Base-by-base conservation (phyloP, 2,888 invertebrate genomes). In the Trachelus troglodyta region DNA sequence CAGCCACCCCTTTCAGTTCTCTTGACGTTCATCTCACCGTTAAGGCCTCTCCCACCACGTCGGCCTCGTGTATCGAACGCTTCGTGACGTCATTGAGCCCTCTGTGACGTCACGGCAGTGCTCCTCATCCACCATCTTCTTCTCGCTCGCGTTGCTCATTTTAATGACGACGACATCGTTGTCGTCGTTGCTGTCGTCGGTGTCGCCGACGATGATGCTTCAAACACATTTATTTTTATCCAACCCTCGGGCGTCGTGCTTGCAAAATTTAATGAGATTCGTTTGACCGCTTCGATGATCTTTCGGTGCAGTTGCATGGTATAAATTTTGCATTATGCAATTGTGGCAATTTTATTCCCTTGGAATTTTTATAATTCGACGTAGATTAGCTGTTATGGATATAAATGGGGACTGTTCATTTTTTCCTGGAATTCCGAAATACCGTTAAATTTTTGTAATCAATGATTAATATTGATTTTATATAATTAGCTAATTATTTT, bases 61-160 rank as follows among this genome's bases (percentile, higher is more conserved):
- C 75, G 69, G 74, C 77, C 77, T 75, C 81, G 83, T 86, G 87
- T 90, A 90, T 90, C 90, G 90, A 90, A 87, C 90, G 89, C 81
- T 78, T 81, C 76, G 84, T 90, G 90, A 90, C 90, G 90, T 90
- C 90, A 90, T 83, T 85, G 86, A 88, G 88, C 84, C 83, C 83
- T 86, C 83, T 79, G 85, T 89, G 89, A 90, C 90, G 90, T 89
- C 89, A 87, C 81, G 80, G 75, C 86, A 86, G 84, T 11, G 86
- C 80, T 78, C 79, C 85, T 87, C 86, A 85, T 75, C 78, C 75
- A n/a, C 73, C 6, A 56, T 56, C 23, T 56, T 56, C 23, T 3
- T 34, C 34, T 30, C 71, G 31, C 71, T 71, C 74, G 74, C 34
- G 34, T 35, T 74, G 74, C 37, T 37, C 34, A 74, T 30, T 74